These are phyloP conservation scores for Lindbergichthys nudifrons DNA, from an alignment of 2,797 vertebrate genomes.

Conservation along the genomic window DNA sequence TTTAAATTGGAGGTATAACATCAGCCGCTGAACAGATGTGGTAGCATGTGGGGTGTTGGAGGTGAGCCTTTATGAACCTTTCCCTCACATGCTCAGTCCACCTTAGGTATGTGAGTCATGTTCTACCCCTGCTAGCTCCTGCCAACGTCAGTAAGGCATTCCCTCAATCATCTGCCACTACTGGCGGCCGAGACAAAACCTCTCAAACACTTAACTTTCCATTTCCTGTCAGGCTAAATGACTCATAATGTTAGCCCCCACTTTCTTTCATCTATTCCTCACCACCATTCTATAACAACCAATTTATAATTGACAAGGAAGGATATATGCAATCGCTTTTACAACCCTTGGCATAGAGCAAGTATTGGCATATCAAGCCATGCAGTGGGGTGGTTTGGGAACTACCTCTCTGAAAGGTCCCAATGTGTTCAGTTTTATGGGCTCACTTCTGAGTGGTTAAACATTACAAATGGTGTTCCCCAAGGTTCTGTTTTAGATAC, in stretches of 20 bases:
- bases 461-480: too few species aligned
- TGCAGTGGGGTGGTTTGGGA: too few species aligned
- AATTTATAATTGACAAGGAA: not conserved
- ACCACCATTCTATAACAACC: not conserved
- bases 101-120: slow-evolving; percentile 19
- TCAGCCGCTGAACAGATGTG: slow-evolving; percentile 19
- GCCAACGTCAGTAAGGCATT: slow-evolving; percentile 1
- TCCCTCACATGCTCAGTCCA: not conserved
- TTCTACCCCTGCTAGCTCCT: slow-evolving; percentile 1
- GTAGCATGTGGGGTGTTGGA: slow-evolving; percentile 10
- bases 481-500: too few species aligned
- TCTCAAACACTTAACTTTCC: slow-evolving; percentile 27
- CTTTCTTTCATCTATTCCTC: not conserved
- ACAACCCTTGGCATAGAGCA: slow-evolving; percentile 1
- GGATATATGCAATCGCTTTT: not conserved
- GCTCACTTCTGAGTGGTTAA: too few species aligned
- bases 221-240: slow-evolving; percentile 19
- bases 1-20: not conserved
- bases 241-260: slow-evolving; percentile 6
- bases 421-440: too few species aligned
- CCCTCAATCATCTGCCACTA: slow-evolving; percentile 6
- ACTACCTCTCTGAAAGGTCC: too few species aligned
- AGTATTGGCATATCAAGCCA: not conserved
- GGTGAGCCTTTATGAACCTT: slow-evolving; percentile 3
- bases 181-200: slow-evolving; percentile 4